Evolutionary conservation across 1,140 invertebrate species (phyloP).

Genomic region (Hyles vespertilio): DNA sequence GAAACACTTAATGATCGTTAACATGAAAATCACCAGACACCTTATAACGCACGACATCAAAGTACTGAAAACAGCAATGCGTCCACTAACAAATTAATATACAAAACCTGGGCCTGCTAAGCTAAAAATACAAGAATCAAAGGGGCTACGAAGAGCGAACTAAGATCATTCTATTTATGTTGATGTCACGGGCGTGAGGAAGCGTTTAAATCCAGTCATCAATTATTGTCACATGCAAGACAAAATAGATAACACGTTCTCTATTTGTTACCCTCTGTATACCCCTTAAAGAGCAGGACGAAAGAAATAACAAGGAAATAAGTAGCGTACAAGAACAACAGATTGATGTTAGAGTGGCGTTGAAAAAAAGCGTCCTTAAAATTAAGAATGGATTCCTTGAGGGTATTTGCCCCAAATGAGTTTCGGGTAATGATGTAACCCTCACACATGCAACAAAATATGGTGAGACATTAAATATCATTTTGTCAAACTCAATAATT

Average conservation of each 20-base stretch:
- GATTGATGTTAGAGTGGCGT: slow-evolving; percentile 61
- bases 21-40: slow-evolving; percentile 65
- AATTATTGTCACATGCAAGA: slow-evolving; percentile 73
- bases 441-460: slow-evolving; percentile 43
- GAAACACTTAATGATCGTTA: slow-evolving; percentile 3
- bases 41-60: slow-evolving; percentile 70
- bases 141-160: slow-evolving; percentile 60
- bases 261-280: slow-evolving; percentile 63
- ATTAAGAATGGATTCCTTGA: slow-evolving; percentile 52
- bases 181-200: slow-evolving; percentile 75
- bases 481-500: slow-evolving; percentile 70
- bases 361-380: slow-evolving; percentile 65
- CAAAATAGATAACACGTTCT: slow-evolving; percentile 73
- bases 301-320: slow-evolving; percentile 69
- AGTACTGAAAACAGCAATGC: slow-evolving; percentile 51
- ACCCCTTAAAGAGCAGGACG: slow-evolving; percentile 59
- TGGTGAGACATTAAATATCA: slow-evolving; percentile 64
- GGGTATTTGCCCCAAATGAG: slow-evolving; percentile 54
- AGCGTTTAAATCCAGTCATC: slow-evolving; percentile 75
- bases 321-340: slow-evolving; percentile 54
- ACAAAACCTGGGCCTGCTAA: slow-evolving; percentile 61
- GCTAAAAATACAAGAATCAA: slow-evolving; percentile 73
- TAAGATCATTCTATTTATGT: slow-evolving; percentile 74
- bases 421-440: slow-evolving; percentile 51
- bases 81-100: slow-evolving; percentile 70